Conservation (phyloP, 2,888 invertebrate species). For the Meghimatium bilineatum region DNA sequence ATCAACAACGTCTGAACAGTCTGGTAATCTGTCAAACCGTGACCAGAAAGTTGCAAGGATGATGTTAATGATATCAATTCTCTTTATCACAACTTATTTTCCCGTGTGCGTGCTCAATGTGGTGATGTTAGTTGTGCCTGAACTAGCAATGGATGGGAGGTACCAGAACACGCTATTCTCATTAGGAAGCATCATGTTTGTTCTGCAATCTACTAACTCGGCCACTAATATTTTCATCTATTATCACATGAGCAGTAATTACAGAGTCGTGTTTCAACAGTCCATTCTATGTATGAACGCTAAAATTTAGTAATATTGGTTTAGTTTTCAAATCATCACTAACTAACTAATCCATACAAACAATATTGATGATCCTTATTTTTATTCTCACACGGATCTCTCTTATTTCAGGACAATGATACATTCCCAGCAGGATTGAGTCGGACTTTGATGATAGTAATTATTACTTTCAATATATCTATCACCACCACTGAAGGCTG, state of each 20-base stretch:
- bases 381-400: no score
- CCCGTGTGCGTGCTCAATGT: slow-evolving; percentile 3
- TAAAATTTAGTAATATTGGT: no score
- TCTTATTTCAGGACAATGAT: no score
- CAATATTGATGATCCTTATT: no score
- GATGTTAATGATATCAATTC: slow-evolving; percentile 5
- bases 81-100: slow-evolving; percentile 1
- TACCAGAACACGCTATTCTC: not conserved
- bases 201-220: not conserved
- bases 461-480: no score
- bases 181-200: not conserved
- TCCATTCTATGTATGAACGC: no score
- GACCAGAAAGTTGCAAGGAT: slow-evolving; percentile 19
- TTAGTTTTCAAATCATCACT: no score
- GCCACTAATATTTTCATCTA: slow-evolving; percentile 10
- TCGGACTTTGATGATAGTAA: no score
- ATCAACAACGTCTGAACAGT: not conserved
- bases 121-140: slow-evolving; percentile 5
- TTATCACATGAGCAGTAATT: slow-evolving; percentile 13
- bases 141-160: not conserved
- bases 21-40: not conserved
- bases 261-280: not conserved
- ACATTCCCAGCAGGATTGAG: no score
- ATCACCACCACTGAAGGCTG: no score
- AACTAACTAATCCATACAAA: no score